Base-by-base conservation (phyloP, 1,140 invertebrate genomes). In the Thaumetopoea pityocampa region DNA sequence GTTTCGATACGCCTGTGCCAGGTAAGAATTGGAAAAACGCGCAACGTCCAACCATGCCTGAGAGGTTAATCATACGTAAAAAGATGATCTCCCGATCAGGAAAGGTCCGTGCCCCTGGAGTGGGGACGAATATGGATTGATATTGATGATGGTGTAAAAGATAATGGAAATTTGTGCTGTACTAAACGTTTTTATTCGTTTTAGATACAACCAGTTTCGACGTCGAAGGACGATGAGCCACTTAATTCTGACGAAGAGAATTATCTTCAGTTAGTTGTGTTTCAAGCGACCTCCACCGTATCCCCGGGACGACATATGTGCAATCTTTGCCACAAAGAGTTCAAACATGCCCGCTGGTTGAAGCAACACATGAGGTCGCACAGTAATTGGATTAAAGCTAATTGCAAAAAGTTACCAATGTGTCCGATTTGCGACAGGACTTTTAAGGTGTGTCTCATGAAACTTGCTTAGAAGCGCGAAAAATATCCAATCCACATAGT, bases 391-490 rank as follows among this genome's bases (percentile, higher is more conserved):
- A 89, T 89, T 35, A 84, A 81, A 46, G 88, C 88, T 1, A 89
- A 89, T 37, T 89, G 88, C 57, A 89, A 89, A 65, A 88, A 88
- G 53, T 87, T 87, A 11, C 88, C 87, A 1, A 87, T 87, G 64
- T 89, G 88, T 55, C 74, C 82, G 10, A 87, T 89, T 23, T 89
- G 88, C 17, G 67, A 86, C 4, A 84, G 87, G 58, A 88, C 74
- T 23, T 81, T 83, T 33, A 83, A 83, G 72, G 86, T 70, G 14
- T 28, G 26, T 0, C 5, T 4, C 3, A 1, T 16, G n/a, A n/a
- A n/a, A n/a, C n/a, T n/a, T n/a, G n/a, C n/a, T n/a, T n/a, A n/a
- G n/a, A n/a, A n/a, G n/a, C n/a, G n/a, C n/a, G n/a, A n/a, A n/a
- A n/a, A n/a, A n/a, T n/a, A n/a, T n/a, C n/a, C n/a, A n/a, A n/a